Percentiles rank a stretch among this genome's conserved stretches.
These are phyloP conservation scores for Aspidiotus rigidus DNA, from an alignment of 2,888 invertebrate species.

Conservation along the genomic window DNA sequence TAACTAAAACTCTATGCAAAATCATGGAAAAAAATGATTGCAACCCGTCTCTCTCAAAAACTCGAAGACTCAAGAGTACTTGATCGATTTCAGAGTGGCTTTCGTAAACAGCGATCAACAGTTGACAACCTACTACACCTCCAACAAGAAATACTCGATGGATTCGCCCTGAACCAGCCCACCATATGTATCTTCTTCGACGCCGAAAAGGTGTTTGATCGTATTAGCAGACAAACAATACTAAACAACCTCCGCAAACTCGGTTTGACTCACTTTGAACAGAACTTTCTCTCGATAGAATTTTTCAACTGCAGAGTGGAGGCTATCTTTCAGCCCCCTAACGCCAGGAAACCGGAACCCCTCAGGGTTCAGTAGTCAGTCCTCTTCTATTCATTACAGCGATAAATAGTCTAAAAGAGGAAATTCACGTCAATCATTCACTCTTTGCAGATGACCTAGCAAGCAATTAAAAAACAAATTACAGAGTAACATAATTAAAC, in stretches of 20 bases:
- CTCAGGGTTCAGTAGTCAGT: neutral
- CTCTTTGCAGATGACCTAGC: neutral
- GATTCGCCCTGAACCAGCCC: neutral
- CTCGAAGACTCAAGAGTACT: neutral
- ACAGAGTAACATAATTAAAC: neutral
- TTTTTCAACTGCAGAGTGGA: neutral
- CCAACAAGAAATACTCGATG: neutral
- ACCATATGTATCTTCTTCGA: conserved; percentile 4
- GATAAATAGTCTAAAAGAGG: neutral
- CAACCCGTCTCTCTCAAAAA: neutral
- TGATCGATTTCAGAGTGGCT: neutral
- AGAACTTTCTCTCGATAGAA: neutral
- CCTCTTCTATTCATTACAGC: neutral
- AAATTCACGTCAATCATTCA: neutral
- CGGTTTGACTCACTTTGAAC: neutral
- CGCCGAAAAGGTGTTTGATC: neutral
- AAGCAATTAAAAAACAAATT: neutral
- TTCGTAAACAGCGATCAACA: neutral
- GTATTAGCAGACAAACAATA: neutral
- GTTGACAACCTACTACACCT: neutral
- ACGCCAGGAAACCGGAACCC: neutral
- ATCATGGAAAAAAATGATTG: neutral
- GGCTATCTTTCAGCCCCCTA: neutral
- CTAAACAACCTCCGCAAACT: neutral
- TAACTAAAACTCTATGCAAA: neutral